A percentile compares a stretch with the other conserved stretches of the same genome.
Evolutionary conservation across 2,888 invertebrate genomes (phyloP).

Genomic region (Liodrosophila aerea): DNA sequence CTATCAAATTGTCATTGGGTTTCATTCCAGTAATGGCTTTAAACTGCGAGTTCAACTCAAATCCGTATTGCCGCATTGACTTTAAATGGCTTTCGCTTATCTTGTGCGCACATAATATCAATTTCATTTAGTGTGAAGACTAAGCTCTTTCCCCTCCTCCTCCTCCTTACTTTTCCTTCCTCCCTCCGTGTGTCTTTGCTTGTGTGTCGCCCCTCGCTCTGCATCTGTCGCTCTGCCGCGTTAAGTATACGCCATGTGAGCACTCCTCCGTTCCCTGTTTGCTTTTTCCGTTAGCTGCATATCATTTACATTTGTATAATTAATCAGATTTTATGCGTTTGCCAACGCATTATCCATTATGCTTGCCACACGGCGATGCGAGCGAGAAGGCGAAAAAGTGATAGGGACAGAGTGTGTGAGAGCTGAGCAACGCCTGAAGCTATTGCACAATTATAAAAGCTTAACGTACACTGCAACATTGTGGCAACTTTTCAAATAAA

Average conservation of each 20-base stretch:
- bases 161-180: neutral
- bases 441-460: constrained; percentile 18
- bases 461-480: neutral
- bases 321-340: constrained; percentile 59
- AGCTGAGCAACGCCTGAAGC: neutral
- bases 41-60: constrained; percentile 7
- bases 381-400: neutral
- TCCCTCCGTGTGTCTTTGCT: neutral
- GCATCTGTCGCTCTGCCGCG: neutral
- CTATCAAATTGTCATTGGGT: too few species aligned
- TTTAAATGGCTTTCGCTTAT: neutral
- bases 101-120: neutral
- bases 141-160: neutral
- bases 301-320: constrained; percentile 54
- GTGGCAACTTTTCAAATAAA: too few species aligned
- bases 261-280: neutral
- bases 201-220: neutral
- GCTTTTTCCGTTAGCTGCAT: constrained; percentile 18
- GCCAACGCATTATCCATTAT: constrained; percentile 37
- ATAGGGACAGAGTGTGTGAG: neutral
- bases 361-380: neutral
- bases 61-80: constrained; percentile 1
- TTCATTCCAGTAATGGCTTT: constrained; percentile 1
- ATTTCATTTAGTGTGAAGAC: constrained; percentile 3
- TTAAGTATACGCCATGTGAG: constrained; percentile 11